Evolutionary conservation across 2,797 vertebrate genomes (phyloP), one percentile per base, ranked within the genome.

Genomic region (Etheostoma perlongum): DNA sequence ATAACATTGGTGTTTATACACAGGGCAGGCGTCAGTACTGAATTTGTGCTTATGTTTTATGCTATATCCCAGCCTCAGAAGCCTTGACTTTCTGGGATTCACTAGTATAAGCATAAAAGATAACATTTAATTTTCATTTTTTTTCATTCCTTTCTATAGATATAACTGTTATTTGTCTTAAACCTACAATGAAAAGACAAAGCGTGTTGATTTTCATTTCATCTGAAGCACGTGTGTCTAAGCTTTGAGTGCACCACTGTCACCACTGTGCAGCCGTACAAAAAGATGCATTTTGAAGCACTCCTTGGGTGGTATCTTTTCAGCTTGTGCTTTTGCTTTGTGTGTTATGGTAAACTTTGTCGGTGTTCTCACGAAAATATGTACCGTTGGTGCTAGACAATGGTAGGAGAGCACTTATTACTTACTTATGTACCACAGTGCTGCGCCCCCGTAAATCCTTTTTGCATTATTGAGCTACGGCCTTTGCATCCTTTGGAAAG

Each of bases 401-500:
- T 46, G 11, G 46, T 13, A 61, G 46, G 14, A 21, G 59, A 69
- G 58, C 33, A 72, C 78, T 70, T 30, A 30, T 30, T 30, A 30
- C 30, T 30, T 30, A 30, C 30, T 30, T 72, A 25, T 55, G 25
- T 33, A 54, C 54, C 66, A 53, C 66, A 80, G 77, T 85, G 74
- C 72, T 61, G 62, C 57, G 59, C 23, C 49, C 49, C 46, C 30
- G 16, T 55, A 83, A 88, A 90, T 86, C 80, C 79, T 19, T 85
- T 79, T 79, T 55, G 74, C 82, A 74, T 84, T 81, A 88, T 84
- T 72, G 82, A 87, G 81, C 83, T 72, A 68, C 70, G 77, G 74
- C 87, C 83, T 53, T 57, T 76, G 77, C 85, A 81, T 87, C 83
- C 72, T 77, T 84, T 75, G 67, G 82, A 89, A 89, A 76, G 78